Conservation (phyloP, 2,797 vertebrate species). For the Sphaeramia orbicularis region DNA sequence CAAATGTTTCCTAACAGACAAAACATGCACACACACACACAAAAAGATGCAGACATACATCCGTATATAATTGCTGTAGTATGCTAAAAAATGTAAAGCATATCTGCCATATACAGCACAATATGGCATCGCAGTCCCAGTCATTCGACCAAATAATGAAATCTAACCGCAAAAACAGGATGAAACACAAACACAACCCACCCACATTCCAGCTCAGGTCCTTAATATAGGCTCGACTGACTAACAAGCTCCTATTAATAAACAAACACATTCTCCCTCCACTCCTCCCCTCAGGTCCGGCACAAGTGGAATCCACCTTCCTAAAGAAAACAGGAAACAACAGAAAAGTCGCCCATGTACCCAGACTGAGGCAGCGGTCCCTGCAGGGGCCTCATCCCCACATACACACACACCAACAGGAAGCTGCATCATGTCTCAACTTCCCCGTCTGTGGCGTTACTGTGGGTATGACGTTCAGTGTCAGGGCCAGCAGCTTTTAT, state of each 20-base stretch:
- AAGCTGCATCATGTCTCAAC: conserved; percentile 53
- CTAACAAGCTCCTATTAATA: conserved; percentile 66
- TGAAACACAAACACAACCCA: conserved; percentile 57
- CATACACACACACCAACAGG: conserved; percentile 50
- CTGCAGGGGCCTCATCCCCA: conserved; percentile 58
- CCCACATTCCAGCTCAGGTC: conserved; percentile 67
- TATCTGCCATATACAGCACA: conserved; percentile 6
- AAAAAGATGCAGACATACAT: conserved; percentile 12
- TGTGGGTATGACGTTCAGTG: conserved; percentile 40
- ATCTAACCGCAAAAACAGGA: conserved; percentile 58
- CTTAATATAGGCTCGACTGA: conserved; percentile 65
- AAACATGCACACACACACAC: conserved; percentile 36
- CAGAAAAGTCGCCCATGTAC: conserved; percentile 54
- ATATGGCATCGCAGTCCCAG: conserved; percentile 33
- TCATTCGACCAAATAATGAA: conserved; percentile 36
- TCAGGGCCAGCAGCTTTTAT: conserved; percentile 50
- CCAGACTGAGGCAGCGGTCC: conserved; percentile 62
- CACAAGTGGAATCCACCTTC: conserved; percentile 66
- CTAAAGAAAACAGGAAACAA: conserved; percentile 73
- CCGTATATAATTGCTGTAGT: conserved; percentile 17
- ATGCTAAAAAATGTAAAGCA: conserved; percentile 32
- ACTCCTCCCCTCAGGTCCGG: conserved; percentile 46
- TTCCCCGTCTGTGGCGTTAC: conserved; percentile 47
- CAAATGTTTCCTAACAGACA: conserved; percentile 74
- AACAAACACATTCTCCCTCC: conserved; percentile 49